Conservation (phyloP, 1,140 invertebrate genomes). For the Rhopalosiphum padi region DNA sequence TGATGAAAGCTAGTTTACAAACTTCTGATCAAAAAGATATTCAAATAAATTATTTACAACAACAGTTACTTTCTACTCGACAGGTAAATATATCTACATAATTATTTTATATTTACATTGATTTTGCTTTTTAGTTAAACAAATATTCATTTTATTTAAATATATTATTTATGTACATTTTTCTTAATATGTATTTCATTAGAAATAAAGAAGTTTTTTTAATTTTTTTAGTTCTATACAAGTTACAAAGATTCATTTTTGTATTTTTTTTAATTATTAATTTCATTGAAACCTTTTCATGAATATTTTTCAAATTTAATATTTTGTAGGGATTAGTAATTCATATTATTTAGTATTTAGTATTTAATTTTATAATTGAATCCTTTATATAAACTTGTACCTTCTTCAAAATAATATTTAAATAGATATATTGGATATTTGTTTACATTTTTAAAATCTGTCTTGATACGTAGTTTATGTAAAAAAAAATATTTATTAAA, state of each 20-base stretch:
- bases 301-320: neutral
- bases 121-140: neutral
- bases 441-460: neutral
- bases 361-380: neutral
- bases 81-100: slow-evolving; percentile 64
- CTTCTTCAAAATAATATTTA: no score
- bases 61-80: slow-evolving; percentile 82
- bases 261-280: neutral
- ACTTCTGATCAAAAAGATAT: slow-evolving; percentile 75
- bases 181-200: neutral
- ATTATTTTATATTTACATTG: neutral
- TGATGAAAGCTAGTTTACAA: slow-evolving; percentile 74
- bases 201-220: neutral
- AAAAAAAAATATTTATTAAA: no score
- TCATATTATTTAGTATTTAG: neutral
- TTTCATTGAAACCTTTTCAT: neutral
- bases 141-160: neutral
- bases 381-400: neutral
- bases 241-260: neutral
- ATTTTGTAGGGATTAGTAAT: neutral
- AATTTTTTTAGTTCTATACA: neutral
- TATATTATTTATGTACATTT: neutral
- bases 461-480: no score
- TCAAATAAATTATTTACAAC: slow-evolving; percentile 76
- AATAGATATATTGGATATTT: no score